Conservation (phyloP, 2,113 vertebrate species). For the Bufo gargarizans region DNA sequence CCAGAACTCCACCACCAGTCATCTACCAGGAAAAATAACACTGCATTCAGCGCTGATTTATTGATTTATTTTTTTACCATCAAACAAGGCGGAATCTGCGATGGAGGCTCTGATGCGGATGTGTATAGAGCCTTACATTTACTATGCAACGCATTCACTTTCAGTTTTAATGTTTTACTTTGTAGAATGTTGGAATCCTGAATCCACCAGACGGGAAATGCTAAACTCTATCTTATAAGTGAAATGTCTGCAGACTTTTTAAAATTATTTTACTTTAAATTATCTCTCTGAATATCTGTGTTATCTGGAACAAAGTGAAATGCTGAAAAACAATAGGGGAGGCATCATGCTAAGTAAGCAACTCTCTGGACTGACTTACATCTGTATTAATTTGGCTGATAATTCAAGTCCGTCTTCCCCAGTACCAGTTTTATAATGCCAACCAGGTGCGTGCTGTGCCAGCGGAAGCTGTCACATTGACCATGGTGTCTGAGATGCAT, state of each 20-base stretch:
- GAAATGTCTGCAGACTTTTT: not conserved
- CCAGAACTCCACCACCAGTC: too few species aligned
- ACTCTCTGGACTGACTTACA: not conserved
- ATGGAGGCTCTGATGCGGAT: too few species aligned
- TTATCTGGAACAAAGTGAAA: not conserved
- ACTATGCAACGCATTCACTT: not conserved
- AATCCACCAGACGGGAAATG: not conserved
- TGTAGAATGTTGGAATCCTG: not conserved
- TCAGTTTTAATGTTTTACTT: not conserved
- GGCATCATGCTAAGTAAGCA: not conserved
- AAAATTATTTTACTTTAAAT: not conserved
- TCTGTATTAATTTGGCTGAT: not conserved
- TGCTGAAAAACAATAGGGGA: not conserved
- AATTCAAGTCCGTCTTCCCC: not conserved
- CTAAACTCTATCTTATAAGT: not conserved
- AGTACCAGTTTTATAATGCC: too few species aligned
- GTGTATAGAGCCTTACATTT: too few species aligned
- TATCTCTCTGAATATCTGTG: not conserved
- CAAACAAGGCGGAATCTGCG: too few species aligned
- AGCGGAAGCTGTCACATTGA: too few species aligned
- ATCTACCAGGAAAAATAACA: too few species aligned
- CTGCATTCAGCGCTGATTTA: too few species aligned
- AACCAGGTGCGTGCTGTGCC: not conserved
- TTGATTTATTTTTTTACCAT: too few species aligned
- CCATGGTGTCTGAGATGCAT: too few species aligned